A percentile compares a stretch with the other conserved stretches of the same genome.
phyloP scores from a whole-genome alignment of 2,113 vertebrate genomes.

The Pipa parva region DNA sequence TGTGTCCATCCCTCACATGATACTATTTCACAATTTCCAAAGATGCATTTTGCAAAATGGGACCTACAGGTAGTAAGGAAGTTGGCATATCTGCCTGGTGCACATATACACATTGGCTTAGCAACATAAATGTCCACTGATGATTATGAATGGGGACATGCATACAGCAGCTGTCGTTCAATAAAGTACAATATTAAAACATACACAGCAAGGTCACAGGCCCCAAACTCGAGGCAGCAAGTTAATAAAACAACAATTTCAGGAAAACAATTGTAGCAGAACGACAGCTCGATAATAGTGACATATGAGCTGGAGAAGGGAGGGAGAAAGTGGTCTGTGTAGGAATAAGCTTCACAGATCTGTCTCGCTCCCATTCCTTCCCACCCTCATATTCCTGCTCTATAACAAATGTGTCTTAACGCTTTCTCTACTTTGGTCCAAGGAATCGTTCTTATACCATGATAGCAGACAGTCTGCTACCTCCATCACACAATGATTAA shows the following conservation, averaged over 20 bases:
- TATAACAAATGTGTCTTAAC: slow-evolving; percentile 18
- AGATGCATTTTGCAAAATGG: too few relatives aligned
- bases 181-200: slow-evolving; percentile 33
- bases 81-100: background rate
- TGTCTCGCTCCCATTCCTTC: slow-evolving; percentile 18
- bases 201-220: slow-evolving; percentile 35
- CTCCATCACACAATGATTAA: too few relatives aligned
- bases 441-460: background rate
- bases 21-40: too few relatives aligned
- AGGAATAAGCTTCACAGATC: slow-evolving; percentile 11
- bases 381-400: background rate
- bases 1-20: too few relatives aligned
- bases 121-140: slow-evolving; percentile 35
- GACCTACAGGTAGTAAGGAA: background rate
- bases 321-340: slow-evolving; percentile 23
- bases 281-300: slow-evolving; percentile 43
- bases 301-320: slow-evolving; percentile 37
- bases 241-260: slow-evolving; percentile 43
- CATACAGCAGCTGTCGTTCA: slow-evolving; percentile 18
- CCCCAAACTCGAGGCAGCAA: slow-evolving; percentile 38
- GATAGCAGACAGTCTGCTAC: too few relatives aligned
- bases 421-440: background rate
- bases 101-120: background rate
- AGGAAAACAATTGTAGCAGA: slow-evolving; percentile 43
- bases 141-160: slow-evolving; percentile 36